Evolutionary conservation across 2,797 vertebrate species (phyloP).

Genomic region (Catostomus latipinnis): DNA sequence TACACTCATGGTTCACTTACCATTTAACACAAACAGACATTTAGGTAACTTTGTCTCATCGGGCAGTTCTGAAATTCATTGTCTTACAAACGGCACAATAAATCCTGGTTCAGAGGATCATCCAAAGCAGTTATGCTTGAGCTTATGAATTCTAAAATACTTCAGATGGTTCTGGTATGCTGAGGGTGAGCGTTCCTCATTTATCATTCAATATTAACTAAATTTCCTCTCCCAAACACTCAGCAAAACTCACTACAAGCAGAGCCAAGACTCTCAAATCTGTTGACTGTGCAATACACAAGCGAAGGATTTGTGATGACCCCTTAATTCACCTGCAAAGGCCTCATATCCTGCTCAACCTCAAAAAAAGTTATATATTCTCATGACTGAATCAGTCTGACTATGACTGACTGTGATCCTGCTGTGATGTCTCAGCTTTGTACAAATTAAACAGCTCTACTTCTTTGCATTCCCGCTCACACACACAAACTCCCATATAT

Average conservation of each 20-base stretch:
- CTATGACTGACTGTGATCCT: background rate
- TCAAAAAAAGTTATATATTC: background rate
- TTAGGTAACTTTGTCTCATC: constrained; percentile 6
- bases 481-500: background rate
- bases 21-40: constrained; percentile 45
- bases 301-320: background rate
- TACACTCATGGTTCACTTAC: constrained; percentile 48
- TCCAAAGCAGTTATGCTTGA: constrained; percentile 14
- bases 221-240: constrained; percentile 17
- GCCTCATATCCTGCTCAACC: background rate
- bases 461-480: background rate
- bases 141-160: constrained; percentile 28
- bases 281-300: constrained; percentile 27
- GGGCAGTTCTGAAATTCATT: constrained; percentile 27
- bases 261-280: constrained; percentile 13
- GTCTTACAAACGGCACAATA: constrained; percentile 22
- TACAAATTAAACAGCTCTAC: background rate
- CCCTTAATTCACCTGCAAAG: no score
- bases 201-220: constrained; percentile 41
- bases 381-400: constrained; percentile 1
- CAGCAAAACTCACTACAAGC: constrained; percentile 1
- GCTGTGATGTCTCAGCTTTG: background rate
- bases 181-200: constrained; percentile 10
- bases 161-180: constrained; percentile 23
- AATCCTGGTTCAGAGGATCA: constrained; percentile 4